These are phyloP conservation scores for Leptocoma aspasia DNA, from an alignment of 2,113 vertebrate genomes.

Conservation along the genomic window DNA sequence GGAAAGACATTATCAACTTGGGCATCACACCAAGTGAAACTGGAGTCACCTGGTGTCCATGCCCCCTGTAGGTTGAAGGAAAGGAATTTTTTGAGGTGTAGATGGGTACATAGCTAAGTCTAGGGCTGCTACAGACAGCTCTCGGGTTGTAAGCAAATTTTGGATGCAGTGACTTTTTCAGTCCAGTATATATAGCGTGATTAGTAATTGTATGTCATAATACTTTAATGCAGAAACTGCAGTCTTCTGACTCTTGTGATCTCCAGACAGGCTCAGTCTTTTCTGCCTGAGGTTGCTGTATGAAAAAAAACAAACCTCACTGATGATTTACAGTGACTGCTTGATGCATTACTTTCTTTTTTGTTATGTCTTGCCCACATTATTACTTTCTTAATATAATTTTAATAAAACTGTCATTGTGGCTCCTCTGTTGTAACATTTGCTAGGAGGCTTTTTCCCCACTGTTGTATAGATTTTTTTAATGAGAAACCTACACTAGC, in stretches of 20 bases:
- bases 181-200: not conserved
- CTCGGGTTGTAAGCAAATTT: not conserved
- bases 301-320: not conserved
- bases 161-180: not conserved
- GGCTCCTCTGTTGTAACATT: not conserved
- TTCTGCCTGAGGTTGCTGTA: not conserved
- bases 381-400: not conserved
- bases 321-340: not conserved
- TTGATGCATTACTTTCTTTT: not conserved
- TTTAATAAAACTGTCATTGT: not conserved
- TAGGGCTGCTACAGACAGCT: not conserved
- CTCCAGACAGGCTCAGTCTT: not conserved
- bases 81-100: not conserved
- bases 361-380: not conserved
- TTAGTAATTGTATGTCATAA: not conserved
- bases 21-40: not conserved
- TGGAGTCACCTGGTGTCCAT: not conserved
- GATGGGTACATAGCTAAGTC: not conserved
- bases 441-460: not conserved
- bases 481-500: not conserved
- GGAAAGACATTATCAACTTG: not conserved
- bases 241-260: not conserved
- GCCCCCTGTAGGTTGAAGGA: not conserved
- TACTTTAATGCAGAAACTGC: not conserved
- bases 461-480: not conserved